Percentiles rank a stretch among this genome's conserved stretches.
These are phyloP conservation scores for Tinea pellionella DNA, from an alignment of 2,888 invertebrate genomes.

Conservation along the genomic window DNA sequence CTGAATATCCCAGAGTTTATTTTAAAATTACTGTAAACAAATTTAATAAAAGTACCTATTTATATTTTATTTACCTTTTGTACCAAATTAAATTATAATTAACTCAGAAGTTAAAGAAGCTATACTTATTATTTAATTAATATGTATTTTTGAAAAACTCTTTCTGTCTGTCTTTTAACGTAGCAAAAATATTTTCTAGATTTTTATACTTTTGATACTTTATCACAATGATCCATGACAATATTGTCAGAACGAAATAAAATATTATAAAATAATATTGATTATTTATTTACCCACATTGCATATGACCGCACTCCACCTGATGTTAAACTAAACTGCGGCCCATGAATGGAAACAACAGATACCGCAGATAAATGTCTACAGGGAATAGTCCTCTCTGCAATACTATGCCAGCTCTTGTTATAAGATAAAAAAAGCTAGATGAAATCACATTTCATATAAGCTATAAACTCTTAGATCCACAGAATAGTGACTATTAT, in stretches of 20 bases:
- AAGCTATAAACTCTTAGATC: no score
- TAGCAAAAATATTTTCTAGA: constrained; percentile 24
- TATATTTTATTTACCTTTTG: not conserved
- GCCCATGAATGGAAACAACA: no score
- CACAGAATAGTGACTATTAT: no score
- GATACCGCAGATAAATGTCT: no score
- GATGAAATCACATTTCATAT: no score
- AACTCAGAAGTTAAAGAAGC: not conserved
- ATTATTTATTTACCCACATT: constrained; percentile 21
- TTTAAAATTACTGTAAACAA: not conserved
- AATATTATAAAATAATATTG: constrained; percentile 53
- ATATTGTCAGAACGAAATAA: constrained; percentile 66
- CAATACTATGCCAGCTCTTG: no score
- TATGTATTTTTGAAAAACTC: no score
- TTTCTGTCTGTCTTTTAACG: not conserved
- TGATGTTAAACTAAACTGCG: no score
- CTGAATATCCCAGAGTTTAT: not conserved
- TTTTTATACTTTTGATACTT: constrained; percentile 55
- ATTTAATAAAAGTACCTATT: not conserved
- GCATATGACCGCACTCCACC: no score
- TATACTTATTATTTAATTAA: not conserved
- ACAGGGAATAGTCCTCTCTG: no score
- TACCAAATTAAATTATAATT: not conserved
- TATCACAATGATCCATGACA: constrained; percentile 61
- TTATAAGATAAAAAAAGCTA: no score